These are phyloP conservation scores for Ryuthela nishihirai DNA, from an alignment of 2,888 invertebrate genomes.

Conservation along the genomic window DNA sequence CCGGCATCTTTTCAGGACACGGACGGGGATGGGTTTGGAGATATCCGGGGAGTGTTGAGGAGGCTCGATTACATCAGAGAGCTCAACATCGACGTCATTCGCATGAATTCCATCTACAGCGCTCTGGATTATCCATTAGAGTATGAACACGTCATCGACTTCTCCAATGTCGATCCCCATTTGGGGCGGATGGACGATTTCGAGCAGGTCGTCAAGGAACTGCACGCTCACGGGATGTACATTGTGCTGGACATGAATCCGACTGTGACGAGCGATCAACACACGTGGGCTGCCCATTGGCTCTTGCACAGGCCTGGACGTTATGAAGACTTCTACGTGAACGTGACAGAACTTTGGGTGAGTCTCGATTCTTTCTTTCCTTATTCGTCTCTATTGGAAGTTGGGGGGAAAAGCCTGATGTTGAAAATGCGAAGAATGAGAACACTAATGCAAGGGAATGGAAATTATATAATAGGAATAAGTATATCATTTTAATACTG, in stretches of 20 bases:
- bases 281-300: conserved; percentile 42
- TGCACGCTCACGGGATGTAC: conserved; percentile 68
- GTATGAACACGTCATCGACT: conserved; percentile 64
- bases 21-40: conserved; percentile 75
- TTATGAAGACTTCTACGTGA: conserved; percentile 36
- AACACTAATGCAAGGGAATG: too few species aligned
- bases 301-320: conserved; percentile 24
- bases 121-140: conserved; percentile 69
- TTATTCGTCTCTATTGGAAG: not conserved
- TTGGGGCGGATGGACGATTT: conserved; percentile 70
- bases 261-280: conserved; percentile 39
- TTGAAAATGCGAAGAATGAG: too few species aligned
- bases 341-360: conserved; percentile 26
- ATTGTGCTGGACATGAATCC: conserved; percentile 66
- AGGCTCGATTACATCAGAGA: conserved; percentile 66
- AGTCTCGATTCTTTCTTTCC: not conserved
- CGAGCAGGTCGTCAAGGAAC: conserved; percentile 58
- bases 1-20: conserved; percentile 70
- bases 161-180: conserved; percentile 63
- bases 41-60: conserved; percentile 68
- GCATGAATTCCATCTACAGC: conserved; percentile 76
- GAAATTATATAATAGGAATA: too few species aligned
- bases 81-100: conserved; percentile 66
- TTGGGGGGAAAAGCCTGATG: too few species aligned
- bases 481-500: too few species aligned